A percentile compares a stretch with the other conserved stretches of the same genome.
These are phyloP conservation scores for Bathynomus jamesi DNA, from an alignment of 1,140 invertebrate genomes.

Conservation along the genomic window DNA sequence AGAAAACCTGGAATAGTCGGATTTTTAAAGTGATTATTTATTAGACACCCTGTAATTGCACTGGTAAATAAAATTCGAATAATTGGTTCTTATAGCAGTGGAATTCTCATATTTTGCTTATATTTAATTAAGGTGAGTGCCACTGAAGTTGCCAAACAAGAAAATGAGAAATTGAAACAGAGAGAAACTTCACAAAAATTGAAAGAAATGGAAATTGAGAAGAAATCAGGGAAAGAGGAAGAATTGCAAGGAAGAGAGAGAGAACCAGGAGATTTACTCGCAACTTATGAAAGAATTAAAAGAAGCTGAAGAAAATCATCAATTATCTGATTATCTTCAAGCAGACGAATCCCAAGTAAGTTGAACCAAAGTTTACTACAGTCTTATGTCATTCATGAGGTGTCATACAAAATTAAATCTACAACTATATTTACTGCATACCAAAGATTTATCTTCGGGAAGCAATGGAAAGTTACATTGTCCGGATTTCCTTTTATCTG, in stretches of 20 bases:
- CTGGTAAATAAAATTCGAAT: too few relatives aligned
- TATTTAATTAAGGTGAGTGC: not conserved
- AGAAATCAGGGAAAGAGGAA: not conserved
- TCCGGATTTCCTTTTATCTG: too few relatives aligned
- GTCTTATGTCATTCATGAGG: too few relatives aligned
- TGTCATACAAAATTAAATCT: too few relatives aligned
- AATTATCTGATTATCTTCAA: not conserved
- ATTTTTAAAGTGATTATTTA: too few relatives aligned
- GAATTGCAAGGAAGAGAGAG: not conserved
- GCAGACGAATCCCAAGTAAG: not conserved
- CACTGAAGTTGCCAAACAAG: not conserved
- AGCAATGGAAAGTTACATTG: too few relatives aligned
- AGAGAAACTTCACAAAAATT: not conserved
- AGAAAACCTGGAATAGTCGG: too few relatives aligned
- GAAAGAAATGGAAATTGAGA: not conserved
- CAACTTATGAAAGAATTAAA: not conserved
- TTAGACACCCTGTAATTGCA: too few relatives aligned
- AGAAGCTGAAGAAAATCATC: not conserved
- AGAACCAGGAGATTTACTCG: not conserved
- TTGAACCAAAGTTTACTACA: not conserved
- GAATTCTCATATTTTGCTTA: too few relatives aligned
- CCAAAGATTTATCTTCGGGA: too few relatives aligned
- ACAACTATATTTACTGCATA: too few relatives aligned
- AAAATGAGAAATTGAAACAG: not conserved
- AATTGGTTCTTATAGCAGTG: too few relatives aligned